Evolutionary conservation across 2,113 vertebrate species (phyloP), one percentile per base, ranked within the genome.

Genomic region (Dasyurus viverrinus): DNA sequence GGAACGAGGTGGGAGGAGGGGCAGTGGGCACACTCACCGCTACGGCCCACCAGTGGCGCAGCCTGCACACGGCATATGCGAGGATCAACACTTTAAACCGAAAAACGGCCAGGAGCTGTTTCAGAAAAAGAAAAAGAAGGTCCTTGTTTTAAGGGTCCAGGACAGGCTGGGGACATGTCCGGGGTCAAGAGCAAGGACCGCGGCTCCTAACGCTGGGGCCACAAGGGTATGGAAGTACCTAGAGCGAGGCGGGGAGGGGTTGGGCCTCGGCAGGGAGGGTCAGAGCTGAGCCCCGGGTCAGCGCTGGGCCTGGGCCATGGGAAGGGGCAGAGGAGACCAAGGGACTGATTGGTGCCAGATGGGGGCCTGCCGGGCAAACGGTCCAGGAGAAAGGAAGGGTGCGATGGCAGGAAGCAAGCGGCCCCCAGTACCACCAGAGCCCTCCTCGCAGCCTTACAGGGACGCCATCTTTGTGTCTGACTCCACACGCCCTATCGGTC

Each of bases 11-110:
- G 50, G 50, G 50, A 25, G 22, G 1, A 0, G 47, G 8, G 0
- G 8, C 8, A 10, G 50, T 9, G n/a, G 76, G 19, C 46, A 2
- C 47, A 99, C 99, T 98, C 97, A 99, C 99, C 95, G 99, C 99
- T 94, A 99, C 99, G 92, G 99, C 99, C 99, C 99, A 99, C 99
- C 99, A 99, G 95, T 99, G 99, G 90, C 98, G 99, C 52, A 99
- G 98, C 98, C 98, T 99, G 97, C 99, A 99, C 89, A 99, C 98
- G 27, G 99, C 99, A 97, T 99, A 99, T 2, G 99, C 99, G 98
- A 99, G 98, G 98, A 99, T 99, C 97, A 99, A 99, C 52, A 98
- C 97, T 92, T 99, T 99, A 96, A 99, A 99, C 97, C 99, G 99
- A 98, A 99, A 99, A 53, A 99, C 99, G 57, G 99, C 99, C 98